Conservation (phyloP, 2,797 vertebrate species). For the Anguilla megastoma region DNA sequence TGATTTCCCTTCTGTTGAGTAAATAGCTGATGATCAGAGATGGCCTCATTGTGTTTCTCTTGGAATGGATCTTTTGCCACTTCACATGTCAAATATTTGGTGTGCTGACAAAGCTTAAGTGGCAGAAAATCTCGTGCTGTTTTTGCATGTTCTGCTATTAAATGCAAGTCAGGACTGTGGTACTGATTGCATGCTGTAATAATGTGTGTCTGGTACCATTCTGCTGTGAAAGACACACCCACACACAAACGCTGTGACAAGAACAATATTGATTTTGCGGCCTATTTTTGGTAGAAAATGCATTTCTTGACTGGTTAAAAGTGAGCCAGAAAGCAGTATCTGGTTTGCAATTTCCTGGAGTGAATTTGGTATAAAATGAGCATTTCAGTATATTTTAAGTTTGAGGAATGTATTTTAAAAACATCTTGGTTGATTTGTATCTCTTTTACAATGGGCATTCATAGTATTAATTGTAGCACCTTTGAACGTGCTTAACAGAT, state of each 20-base stretch:
- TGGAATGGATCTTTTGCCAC: not conserved
- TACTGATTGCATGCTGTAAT: not conserved
- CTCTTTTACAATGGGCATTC: not conserved
- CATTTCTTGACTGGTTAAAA: not conserved
- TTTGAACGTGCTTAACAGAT: not conserved
- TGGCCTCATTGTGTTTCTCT: not conserved
- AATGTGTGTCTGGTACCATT: not conserved
- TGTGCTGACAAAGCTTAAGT: not conserved
- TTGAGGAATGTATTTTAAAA: not conserved
- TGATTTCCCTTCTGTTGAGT: slow-evolving; percentile 46
- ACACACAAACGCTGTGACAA: not conserved
- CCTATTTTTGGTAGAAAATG: not conserved
- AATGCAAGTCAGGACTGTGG: not conserved
- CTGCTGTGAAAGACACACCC: not conserved
- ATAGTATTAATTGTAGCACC: not conserved
- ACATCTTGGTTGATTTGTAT: not conserved
- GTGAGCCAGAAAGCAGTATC: not conserved
- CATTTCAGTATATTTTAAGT: not conserved
- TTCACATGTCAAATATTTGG: not conserved
- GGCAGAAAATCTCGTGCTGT: not conserved
- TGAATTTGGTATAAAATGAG: not conserved
- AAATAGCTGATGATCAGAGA: not conserved
- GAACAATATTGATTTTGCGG: not conserved
- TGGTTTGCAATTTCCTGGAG: not conserved
- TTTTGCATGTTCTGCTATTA: not conserved